Evolutionary conservation across 1,140 invertebrate genomes (phyloP).

Genomic region (Ditylenchus dipsaci): DNA sequence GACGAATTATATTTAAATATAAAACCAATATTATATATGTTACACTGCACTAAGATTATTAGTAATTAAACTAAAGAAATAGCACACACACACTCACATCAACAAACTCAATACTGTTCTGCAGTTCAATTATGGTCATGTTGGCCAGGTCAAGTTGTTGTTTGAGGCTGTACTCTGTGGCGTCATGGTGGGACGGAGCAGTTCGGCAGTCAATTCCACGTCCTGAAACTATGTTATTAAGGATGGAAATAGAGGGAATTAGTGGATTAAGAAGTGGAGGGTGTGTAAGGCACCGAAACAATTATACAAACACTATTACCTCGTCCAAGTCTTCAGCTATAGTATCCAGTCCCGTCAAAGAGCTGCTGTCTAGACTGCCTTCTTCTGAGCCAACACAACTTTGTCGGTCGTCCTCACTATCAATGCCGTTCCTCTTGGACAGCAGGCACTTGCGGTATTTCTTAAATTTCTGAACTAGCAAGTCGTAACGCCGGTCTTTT

Average conservation of each 20-base stretch:
- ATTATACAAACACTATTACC: constrained; percentile 32
- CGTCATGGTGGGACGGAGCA: constrained; percentile 14
- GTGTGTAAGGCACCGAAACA: background rate
- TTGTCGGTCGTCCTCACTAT: constrained; percentile 49
- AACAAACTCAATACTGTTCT: background rate
- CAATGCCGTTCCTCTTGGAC: constrained; percentile 17
- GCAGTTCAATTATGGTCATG: constrained; percentile 8
- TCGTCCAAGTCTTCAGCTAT: constrained; percentile 56
- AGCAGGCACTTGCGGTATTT: constrained; percentile 29
- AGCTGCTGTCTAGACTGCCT: constrained; percentile 43
- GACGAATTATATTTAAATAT: too few relatives aligned
- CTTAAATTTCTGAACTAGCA: constrained; percentile 51
- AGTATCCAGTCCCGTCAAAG: constrained; percentile 43
- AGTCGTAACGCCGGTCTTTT: constrained; percentile 51
- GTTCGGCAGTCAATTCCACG: constrained; percentile 21
- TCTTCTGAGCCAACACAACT: constrained; percentile 49
- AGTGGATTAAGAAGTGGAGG: background rate
- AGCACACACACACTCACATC: background rate
- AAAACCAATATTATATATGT: too few relatives aligned
- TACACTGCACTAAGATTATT: too few relatives aligned
- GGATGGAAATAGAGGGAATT: background rate
- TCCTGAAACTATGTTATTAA: constrained; percentile 15
- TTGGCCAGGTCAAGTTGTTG: constrained; percentile 40
- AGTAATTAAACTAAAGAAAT: background rate
- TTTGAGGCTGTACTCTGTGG: constrained; percentile 22